Evolutionary conservation across 2,888 invertebrate genomes (phyloP).

Genomic region (Eristalis tenax): DNA sequence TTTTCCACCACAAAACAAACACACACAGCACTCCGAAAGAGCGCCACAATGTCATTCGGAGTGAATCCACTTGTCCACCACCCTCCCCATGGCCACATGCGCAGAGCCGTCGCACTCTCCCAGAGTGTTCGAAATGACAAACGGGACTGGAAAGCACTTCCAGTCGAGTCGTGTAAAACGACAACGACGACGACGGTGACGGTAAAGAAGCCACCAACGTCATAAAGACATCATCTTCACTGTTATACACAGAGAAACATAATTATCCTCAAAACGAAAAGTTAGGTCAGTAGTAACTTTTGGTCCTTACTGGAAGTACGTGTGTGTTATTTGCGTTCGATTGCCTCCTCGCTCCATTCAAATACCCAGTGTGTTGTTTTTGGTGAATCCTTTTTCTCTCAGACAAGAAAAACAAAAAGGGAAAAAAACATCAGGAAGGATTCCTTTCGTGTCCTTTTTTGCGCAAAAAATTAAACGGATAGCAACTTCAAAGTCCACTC

Average conservation of each 20-base stretch:
- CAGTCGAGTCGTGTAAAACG: slow-evolving; percentile 1
- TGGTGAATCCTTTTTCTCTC: slow-evolving; percentile 36
- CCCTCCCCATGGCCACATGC: slow-evolving; percentile 3
- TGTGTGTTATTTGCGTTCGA: slow-evolving; percentile 67
- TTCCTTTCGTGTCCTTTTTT: neutral
- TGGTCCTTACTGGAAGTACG: slow-evolving; percentile 72
- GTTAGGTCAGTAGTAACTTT: slow-evolving; percentile 72
- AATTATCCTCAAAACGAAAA: slow-evolving; percentile 68
- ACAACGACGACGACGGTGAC: neutral
- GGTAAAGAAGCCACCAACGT: slow-evolving; percentile 37
- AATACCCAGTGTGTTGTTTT: slow-evolving; percentile 33
- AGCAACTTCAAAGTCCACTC: slow-evolving; percentile 25
- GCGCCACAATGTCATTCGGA: slow-evolving; percentile 23
- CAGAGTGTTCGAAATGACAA: slow-evolving; percentile 20
- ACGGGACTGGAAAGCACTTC: slow-evolving; percentile 29
- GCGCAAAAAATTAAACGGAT: slow-evolving; percentile 30
- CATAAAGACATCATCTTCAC: slow-evolving; percentile 60
- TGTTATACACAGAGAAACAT: slow-evolving; percentile 66
- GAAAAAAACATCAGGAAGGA: neutral
- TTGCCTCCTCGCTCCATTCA: slow-evolving; percentile 35
- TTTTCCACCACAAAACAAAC: slow-evolving; percentile 34
- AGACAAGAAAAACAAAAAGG: neutral
- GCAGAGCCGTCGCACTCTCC: slow-evolving; percentile 9
- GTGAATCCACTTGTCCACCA: neutral
- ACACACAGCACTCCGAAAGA: slow-evolving; percentile 40